Evolutionary conservation across 2,797 vertebrate genomes (phyloP).

Genomic region (Trematomus bernacchii): DNA sequence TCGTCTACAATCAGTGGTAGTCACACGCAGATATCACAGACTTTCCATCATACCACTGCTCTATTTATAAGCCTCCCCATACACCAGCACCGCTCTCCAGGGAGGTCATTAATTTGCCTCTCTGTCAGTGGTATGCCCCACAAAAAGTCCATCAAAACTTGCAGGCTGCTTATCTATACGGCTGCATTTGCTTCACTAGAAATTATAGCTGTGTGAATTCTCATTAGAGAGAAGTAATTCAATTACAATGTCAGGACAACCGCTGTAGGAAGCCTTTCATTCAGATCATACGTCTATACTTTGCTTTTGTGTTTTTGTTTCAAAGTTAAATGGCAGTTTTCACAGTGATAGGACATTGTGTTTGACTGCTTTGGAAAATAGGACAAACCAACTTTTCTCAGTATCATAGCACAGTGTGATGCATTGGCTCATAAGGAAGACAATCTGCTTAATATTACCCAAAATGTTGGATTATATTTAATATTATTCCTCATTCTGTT

Average conservation of each 20-base stretch:
- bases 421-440: constrained; percentile 16
- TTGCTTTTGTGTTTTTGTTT: constrained; percentile 39
- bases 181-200: constrained; percentile 48
- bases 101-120: constrained; percentile 83
- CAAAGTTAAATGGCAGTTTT: constrained; percentile 35
- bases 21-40: constrained; percentile 66
- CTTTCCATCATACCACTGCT: constrained; percentile 72
- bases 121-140: constrained; percentile 78
- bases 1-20: constrained; percentile 62
- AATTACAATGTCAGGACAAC: constrained; percentile 60
- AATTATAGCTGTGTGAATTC: constrained; percentile 49
- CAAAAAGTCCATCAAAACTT: constrained; percentile 80
- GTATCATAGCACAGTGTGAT: background rate
- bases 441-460: background rate
- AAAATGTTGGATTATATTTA: constrained; percentile 13
- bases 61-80: constrained; percentile 79
- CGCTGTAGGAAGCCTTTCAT: constrained; percentile 16
- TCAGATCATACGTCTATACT: constrained; percentile 54
- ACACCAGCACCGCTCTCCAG: constrained; percentile 65
- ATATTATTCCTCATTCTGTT: constrained; percentile 28
- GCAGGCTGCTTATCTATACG: constrained; percentile 69
- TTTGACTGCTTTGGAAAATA: constrained; percentile 41
- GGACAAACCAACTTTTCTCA: constrained; percentile 31
- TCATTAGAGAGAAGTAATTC: constrained; percentile 61
- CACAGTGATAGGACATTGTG: constrained; percentile 30